Base-by-base conservation (phyloP, 2,113 vertebrate species). In the Dromas ardeola region DNA sequence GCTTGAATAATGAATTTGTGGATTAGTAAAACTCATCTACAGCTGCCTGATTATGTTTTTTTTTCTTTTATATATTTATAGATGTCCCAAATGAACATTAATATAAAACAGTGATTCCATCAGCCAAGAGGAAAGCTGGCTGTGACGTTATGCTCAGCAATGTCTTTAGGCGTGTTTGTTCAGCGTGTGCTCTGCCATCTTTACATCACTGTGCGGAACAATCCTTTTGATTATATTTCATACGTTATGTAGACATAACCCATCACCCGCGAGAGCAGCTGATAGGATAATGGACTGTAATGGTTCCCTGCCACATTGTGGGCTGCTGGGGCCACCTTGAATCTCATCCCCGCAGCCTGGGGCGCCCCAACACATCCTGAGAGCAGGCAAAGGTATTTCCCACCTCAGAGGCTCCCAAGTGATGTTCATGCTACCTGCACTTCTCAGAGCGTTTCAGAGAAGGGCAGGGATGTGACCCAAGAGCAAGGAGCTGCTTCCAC, bases 1-100 rank as follows among this genome's bases (percentile, higher is more conserved):
- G 13, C 87, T 56, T 96, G 73, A 92, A 95, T 95, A 96, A 97
- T 89, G 83, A 92, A 95, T 93, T 77, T 93, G 78, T 77, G 84
- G 70, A 93, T 96, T 91, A 95, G 66, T 56, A 81, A 94, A 93
- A 91, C 73, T 93, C 94, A 93, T 84, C 78, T 84, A 88, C 91
- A 96, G 66, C 92, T 97, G 93, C 61, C 70, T 69, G 70, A 86
- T 79, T 72, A 92, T 56, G 61, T 25, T 36, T 77, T n/a, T 18
- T 86, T 88, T 83, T 14, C 29, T 81, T 82, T 82, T 62, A 83
- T 47, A 32, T 91, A 96, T 95, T 95, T 97, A 91, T 90, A 96
- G 78, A 65, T 58, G 49, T 92, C 81, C 83, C 81, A 96, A 87
- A 91, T 72, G 73, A 95, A 52, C 81, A 73, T 82, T 93, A 93